Conservation (phyloP, 2,888 invertebrate species). For the Chrysina gloriosa region DNA sequence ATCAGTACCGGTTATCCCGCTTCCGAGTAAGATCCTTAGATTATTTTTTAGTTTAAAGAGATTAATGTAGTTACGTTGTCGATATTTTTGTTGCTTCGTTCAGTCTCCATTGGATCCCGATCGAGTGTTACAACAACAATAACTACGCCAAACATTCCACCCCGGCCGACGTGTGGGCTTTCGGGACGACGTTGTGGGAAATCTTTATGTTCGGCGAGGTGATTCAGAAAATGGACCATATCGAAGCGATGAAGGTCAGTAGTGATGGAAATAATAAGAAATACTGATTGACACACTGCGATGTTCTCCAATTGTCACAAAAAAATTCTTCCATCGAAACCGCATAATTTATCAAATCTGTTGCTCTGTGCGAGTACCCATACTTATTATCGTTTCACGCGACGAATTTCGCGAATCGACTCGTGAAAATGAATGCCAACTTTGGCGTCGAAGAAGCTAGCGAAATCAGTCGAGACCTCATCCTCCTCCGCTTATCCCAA, state of each 20-base stretch:
- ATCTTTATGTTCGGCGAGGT: slow-evolving; percentile 83
- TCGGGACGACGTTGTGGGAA: slow-evolving; percentile 93
- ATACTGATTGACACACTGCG: too few species aligned
- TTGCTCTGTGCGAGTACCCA: too few species aligned
- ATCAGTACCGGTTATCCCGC: slow-evolving; percentile 71
- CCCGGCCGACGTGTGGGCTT: slow-evolving; percentile 90
- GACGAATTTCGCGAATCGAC: too few species aligned
- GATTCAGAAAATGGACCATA: slow-evolving; percentile 55
- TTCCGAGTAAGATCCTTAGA: slow-evolving; percentile 72
- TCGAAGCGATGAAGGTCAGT: slow-evolving; percentile 59
- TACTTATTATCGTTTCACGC: too few species aligned
- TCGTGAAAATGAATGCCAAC: too few species aligned
- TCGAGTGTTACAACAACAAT: slow-evolving; percentile 81
- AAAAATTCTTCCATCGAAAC: too few species aligned
- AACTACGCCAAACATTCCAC: slow-evolving; percentile 75
- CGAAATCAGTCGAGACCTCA: too few species aligned
- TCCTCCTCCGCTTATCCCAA: too few species aligned
- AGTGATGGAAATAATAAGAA: not conserved
- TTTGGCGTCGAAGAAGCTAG: too few species aligned
- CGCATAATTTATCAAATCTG: too few species aligned
- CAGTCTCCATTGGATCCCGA: slow-evolving; percentile 91
- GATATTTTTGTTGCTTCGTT: not conserved
- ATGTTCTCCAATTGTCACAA: too few species aligned
- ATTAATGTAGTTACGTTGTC: not conserved
- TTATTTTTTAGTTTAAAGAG: not conserved